phyloP scores from a whole-genome alignment of 2,797 vertebrate genomes.

The Pangasius krempfi region DNA sequence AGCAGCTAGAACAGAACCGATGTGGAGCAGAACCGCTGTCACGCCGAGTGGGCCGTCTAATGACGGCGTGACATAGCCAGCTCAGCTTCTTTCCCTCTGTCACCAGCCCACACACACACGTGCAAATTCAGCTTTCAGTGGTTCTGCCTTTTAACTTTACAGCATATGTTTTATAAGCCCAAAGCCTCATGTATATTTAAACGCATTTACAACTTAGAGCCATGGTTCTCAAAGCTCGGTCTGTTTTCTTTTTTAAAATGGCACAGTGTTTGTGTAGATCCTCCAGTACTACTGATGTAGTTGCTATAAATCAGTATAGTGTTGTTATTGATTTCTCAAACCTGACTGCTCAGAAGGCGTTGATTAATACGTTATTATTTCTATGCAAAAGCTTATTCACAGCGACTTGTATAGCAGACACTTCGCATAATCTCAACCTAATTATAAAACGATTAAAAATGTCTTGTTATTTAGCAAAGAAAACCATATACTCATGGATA shows the following conservation, averaged over 20 bases:
- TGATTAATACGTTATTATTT: not conserved
- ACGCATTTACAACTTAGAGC: not conserved
- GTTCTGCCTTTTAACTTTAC: slow-evolving; percentile 54
- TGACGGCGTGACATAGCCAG: slow-evolving; percentile 70
- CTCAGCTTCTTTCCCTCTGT: slow-evolving; percentile 47
- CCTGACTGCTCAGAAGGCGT: not conserved
- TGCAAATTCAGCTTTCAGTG: slow-evolving; percentile 30
- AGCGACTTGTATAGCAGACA: not conserved
- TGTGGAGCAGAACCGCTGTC: slow-evolving; percentile 77
- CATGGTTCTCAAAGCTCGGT: not conserved
- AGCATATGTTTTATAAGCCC: slow-evolving; percentile 30
- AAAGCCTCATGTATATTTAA: slow-evolving; percentile 26
- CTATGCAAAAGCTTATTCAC: no score
- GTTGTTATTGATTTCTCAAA: not conserved
- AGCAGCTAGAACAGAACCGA: slow-evolving; percentile 70
- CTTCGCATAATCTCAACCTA: no score
- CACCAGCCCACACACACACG: slow-evolving; percentile 6
- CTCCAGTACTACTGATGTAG: not conserved
- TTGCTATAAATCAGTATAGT: not conserved
- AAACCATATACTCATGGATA: not conserved
- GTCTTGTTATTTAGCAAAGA: not conserved
- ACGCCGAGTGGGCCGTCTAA: slow-evolving; percentile 77
- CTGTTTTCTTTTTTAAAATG: not conserved
- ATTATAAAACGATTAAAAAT: not conserved
- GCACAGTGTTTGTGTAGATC: not conserved